phyloP scores from a whole-genome alignment of 2,113 vertebrate genomes.

The Eupsittula cactorum region DNA sequence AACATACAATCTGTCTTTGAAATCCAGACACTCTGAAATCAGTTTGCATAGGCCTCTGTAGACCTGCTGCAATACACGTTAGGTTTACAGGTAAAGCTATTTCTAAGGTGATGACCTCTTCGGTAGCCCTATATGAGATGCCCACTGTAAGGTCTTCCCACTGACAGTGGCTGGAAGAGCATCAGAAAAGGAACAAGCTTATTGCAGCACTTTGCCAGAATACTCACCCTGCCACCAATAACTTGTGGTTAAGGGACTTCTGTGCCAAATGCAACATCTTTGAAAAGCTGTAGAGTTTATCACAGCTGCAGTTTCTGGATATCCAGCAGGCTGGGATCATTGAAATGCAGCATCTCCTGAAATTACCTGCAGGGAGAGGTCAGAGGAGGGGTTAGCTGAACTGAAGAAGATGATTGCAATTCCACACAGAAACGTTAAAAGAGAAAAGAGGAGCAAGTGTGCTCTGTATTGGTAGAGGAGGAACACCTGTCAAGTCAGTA shows the following conservation, averaged over 20 bases:
- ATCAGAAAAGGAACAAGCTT: neutral
- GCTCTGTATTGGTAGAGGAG: neutral
- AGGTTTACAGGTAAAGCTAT: neutral
- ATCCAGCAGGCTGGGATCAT: neutral
- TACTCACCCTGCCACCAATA: neutral
- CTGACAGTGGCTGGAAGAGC: neutral
- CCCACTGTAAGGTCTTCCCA: neutral
- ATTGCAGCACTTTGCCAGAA: neutral
- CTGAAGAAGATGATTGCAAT: neutral
- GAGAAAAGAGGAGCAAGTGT: neutral
- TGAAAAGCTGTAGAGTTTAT: neutral
- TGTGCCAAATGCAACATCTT: neutral
- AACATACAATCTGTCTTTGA: neutral
- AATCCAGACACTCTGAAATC: neutral
- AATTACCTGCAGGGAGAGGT: neutral
- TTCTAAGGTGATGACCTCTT: neutral
- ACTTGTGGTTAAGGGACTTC: neutral
- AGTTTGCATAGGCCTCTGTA: neutral
- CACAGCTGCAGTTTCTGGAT: neutral
- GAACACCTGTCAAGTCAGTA: neutral
- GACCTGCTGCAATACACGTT: neutral
- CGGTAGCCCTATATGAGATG: neutral
- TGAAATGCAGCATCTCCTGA: neutral
- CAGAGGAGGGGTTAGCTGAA: neutral
- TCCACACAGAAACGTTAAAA: neutral